Conservation (phyloP, 2,797 vertebrate genomes). For the Myotis daubentonii region DNA sequence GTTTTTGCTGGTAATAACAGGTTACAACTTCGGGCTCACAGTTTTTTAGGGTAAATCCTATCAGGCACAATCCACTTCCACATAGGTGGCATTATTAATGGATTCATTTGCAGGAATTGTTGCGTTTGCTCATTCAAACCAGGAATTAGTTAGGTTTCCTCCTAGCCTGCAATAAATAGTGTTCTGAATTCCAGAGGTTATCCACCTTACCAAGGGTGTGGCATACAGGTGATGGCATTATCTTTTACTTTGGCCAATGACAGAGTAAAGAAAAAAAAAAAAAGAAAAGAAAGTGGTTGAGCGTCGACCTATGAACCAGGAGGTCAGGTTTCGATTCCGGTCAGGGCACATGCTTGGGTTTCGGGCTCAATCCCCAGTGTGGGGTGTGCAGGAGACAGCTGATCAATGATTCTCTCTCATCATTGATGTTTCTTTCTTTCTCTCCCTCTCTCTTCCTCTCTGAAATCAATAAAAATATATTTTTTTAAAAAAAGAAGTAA, state of each 20-base stretch:
- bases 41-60: not conserved
- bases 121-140: not conserved
- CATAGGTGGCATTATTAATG: no score
- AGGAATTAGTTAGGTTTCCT: not conserved
- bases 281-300: not conserved
- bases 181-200: not conserved
- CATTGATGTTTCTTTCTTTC: no score
- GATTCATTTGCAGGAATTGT: not conserved
- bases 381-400: no score
- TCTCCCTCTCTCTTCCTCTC: no score
- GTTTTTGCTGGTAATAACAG: not conserved
- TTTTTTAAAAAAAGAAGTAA: no score
- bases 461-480: no score
- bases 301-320: no score
- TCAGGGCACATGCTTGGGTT: no score
- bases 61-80: not conserved
- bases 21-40: not conserved
- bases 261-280: not conserved
- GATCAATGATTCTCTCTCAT: no score
- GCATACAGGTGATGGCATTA: not conserved
- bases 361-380: no score
- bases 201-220: not conserved
- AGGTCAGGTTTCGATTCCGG: no score
- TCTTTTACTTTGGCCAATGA: not conserved
- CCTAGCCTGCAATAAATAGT: not conserved